Base-by-base conservation (phyloP, 2,113 vertebrate species). In the Macaca mulatta region DNA sequence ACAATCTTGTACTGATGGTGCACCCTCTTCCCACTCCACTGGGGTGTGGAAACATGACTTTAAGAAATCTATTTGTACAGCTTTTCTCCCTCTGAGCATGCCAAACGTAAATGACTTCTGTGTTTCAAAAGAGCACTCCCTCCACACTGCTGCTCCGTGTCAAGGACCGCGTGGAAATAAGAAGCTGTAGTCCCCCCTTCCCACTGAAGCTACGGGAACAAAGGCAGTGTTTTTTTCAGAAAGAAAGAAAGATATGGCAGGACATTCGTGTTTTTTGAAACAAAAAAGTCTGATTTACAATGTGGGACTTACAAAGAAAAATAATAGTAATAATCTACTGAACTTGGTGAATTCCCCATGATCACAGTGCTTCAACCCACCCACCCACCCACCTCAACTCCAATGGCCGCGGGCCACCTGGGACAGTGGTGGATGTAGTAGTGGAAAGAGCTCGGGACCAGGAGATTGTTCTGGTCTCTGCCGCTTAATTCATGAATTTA, bases 161-260 rank as follows among this genome's bases (percentile, higher is more conserved):
- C 69, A 59, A 97, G 96, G 80, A 95, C 0, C 0, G 20, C 88
- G 55, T 94, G 97, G 97, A 98, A 98, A 97, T 75, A 84, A 95
- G 97, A 95, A 80, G 16, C 17, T 61, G 0, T 80, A 43, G 52
- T 96, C 35, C 48, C 64, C 23, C 75, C 59, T 90, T 77, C 61
- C 70, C 86, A 86, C 70, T 83, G 7, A 87, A 30, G 57, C 20
- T 4, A 10, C 20, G 12, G 92, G 97, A 97, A 97, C 97, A 98
- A 93, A 98, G 84, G 70, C 86, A 86, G 94, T 85, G 1, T 79
- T 70, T 97, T 95, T 64, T 64, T 32, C 61, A 64, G 27, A 64
- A 64, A 43, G 40, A 72, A 52, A 50, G 22, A 25, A 48, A 43
- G 10, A 55, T 89, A 92, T 61, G 22, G 43, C 72, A 97, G 85